phyloP scores from a whole-genome alignment of 2,113 vertebrate genomes.

The Struthio camelus region DNA sequence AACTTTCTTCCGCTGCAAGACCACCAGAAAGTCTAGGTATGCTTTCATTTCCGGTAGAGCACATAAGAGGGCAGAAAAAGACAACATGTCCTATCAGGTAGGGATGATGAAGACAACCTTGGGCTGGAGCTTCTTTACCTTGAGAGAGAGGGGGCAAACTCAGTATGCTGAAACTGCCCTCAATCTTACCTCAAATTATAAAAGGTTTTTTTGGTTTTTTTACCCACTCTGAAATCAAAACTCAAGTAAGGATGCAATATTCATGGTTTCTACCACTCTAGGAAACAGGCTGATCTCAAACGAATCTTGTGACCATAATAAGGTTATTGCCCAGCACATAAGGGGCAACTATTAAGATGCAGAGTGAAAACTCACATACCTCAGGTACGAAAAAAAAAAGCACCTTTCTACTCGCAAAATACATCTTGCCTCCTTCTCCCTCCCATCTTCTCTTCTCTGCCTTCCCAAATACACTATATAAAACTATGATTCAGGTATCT shows the following conservation, averaged over 20 bases:
- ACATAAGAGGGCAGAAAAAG: not conserved
- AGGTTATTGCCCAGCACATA: not conserved
- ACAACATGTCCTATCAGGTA: not conserved
- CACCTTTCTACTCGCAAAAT: not conserved
- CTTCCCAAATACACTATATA: not conserved
- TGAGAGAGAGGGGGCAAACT: not conserved
- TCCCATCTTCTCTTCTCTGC: not conserved
- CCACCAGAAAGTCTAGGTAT: not conserved
- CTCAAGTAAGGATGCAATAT: not conserved
- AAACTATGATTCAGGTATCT: not conserved
- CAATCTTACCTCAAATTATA: not conserved
- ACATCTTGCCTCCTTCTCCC: not conserved
- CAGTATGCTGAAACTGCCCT: not conserved
- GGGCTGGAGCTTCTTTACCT: not conserved
- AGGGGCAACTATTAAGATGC: not conserved
- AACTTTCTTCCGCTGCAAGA: not conserved
- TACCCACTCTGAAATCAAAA: not conserved
- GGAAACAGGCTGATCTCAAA: not conserved
- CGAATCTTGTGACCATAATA: not conserved
- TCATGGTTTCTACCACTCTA: not conserved
- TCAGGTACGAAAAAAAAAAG: not conserved
- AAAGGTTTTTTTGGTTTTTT: not conserved
- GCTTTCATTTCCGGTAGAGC: not conserved
- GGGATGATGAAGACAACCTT: not conserved
- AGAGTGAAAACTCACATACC: not conserved